Evolutionary conservation across 2,113 vertebrate genomes (phyloP).

Genomic region (Tylochromis polylepis): DNA sequence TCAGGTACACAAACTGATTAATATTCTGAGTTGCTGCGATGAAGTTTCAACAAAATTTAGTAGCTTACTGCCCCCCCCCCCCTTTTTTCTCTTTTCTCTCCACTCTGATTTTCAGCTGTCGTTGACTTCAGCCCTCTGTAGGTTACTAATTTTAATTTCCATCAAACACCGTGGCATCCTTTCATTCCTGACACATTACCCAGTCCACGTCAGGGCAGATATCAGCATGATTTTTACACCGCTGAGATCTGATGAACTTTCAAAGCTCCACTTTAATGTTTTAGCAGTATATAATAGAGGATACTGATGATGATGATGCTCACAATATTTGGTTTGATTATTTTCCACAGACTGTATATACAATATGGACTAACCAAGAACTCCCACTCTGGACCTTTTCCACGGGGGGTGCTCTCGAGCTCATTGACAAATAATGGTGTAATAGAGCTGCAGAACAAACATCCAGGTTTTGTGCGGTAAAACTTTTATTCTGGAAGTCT

Average conservation of each 20-base stretch:
- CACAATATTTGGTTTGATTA: neutral
- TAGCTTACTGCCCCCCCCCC: too few relatives aligned
- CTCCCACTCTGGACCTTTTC: neutral
- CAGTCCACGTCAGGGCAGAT: neutral
- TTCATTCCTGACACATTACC: too few relatives aligned
- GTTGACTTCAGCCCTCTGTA: neutral
- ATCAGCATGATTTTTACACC: neutral
- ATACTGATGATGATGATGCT: neutral
- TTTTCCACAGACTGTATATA: neutral
- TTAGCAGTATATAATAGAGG: neutral
- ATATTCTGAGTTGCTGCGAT: too few relatives aligned
- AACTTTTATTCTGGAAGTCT: neutral
- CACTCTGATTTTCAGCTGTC: rapidly evolving
- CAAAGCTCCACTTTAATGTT: neutral
- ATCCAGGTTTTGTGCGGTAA: neutral
- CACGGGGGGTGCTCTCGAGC: neutral
- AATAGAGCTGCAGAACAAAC: neutral
- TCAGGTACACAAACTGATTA: too few relatives aligned
- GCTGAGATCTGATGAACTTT: rapidly evolving
- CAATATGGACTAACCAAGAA: neutral
- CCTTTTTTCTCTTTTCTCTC: too few relatives aligned
- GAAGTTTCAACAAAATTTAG: too few relatives aligned
- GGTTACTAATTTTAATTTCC: neutral
- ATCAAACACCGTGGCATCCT: neutral
- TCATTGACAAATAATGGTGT: neutral